Evolutionary conservation across 1,140 invertebrate genomes (phyloP).

Genomic region (Rhyacophila brunnea): DNA sequence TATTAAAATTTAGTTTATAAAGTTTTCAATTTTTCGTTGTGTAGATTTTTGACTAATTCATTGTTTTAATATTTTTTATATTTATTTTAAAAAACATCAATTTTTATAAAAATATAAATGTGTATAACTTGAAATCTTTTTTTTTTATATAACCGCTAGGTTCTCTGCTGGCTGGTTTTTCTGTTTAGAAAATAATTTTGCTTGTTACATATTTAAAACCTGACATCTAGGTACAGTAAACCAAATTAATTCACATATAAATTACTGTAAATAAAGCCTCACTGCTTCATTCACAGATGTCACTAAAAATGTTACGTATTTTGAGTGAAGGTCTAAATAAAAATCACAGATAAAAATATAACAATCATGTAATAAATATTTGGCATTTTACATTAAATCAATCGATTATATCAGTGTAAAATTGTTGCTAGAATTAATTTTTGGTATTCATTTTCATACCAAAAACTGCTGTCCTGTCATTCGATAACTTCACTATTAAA

Average conservation of each 20-base stretch:
- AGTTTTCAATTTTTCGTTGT: too few relatives aligned
- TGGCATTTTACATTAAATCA: constrained; percentile 36
- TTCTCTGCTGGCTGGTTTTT: too few relatives aligned
- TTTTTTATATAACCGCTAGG: too few relatives aligned
- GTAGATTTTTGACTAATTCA: too few relatives aligned
- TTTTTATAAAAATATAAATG: too few relatives aligned
- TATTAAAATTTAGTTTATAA: too few relatives aligned
- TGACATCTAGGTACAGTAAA: background rate
- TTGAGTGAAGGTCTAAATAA: constrained; percentile 27
- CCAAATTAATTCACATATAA: background rate
- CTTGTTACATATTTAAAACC: background rate
- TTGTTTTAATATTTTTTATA: too few relatives aligned
- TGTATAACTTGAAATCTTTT: too few relatives aligned
- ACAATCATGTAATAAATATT: constrained; percentile 38
- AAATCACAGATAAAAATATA: constrained; percentile 33
- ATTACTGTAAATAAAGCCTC: too few relatives aligned
- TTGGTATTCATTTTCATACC: constrained; percentile 32
- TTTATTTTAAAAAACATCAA: too few relatives aligned
- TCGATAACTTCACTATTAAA: constrained; percentile 36
- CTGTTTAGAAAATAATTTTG: too few relatives aligned
- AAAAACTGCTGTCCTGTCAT: constrained; percentile 18
- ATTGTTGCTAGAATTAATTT: constrained; percentile 29
- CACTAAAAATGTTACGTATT: constrained; percentile 3
- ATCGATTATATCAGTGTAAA: constrained; percentile 32
- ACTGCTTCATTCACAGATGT: constrained; percentile 15